A percentile compares a stretch with the other conserved stretches of the same genome.
These are phyloP conservation scores for Seladonia tumulorum DNA, from an alignment of 2,888 invertebrate species.

Conservation along the genomic window DNA sequence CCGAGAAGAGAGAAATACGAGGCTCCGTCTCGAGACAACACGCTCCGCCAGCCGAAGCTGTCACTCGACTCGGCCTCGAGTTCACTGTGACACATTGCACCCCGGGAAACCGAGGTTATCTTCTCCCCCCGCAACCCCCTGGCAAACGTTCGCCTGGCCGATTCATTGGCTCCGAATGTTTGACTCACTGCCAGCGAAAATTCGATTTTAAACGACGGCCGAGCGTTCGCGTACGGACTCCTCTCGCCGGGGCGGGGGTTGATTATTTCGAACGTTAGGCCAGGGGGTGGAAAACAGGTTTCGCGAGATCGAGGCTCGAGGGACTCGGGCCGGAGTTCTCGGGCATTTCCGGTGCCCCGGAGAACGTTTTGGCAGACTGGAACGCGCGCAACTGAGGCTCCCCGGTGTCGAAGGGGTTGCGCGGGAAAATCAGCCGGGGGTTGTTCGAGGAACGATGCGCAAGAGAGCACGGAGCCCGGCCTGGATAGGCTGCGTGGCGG, in stretches of 20 bases:
- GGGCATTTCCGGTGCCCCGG: not conserved
- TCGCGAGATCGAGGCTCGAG: not conserved
- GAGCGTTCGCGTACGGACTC: not conserved
- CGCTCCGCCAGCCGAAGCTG: not conserved
- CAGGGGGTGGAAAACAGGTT: not conserved
- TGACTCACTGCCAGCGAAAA: not conserved
- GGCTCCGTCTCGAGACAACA: slow-evolving; percentile 3
- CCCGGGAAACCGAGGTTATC: slow-evolving; percentile 5
- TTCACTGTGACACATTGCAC: slow-evolving; percentile 15
- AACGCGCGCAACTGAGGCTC: slow-evolving; percentile 17
- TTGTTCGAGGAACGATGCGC: slow-evolving; percentile 31
- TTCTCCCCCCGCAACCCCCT: not conserved
- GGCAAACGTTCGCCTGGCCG: not conserved
- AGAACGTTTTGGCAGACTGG: not conserved
- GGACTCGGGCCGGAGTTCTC: not conserved
- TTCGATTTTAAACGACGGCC: not conserved
- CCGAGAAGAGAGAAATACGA: not conserved
- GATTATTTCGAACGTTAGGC: not conserved
- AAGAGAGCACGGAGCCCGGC: slow-evolving; percentile 16
- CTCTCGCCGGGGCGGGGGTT: not conserved
- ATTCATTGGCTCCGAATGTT: not conserved
- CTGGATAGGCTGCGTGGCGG: slow-evolving; percentile 62
- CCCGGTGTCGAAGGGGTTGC: slow-evolving; percentile 29
- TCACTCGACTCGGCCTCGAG: not conserved
- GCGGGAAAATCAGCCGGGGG: slow-evolving; percentile 46